Evolutionary conservation across 53 echinoderm and acorn worm genomes (phyloP), one percentile per base, ranked within the genome.

Genomic region (Actinopyga echinites): DNA sequence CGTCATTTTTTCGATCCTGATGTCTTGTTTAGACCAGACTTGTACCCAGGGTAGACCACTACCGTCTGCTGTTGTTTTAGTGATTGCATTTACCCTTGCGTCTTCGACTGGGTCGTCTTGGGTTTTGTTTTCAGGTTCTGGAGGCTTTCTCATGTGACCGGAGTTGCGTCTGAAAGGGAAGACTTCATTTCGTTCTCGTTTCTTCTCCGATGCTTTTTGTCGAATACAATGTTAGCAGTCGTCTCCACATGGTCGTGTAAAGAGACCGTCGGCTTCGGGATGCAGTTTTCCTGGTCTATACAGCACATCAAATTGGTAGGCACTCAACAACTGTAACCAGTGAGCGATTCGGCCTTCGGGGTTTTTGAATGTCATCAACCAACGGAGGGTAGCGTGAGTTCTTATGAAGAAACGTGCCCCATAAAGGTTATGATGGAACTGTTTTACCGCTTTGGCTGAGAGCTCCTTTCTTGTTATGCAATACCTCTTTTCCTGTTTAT

Each of bases 361-460:
- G 42, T 74, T 84, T 32, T 84, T 84, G 74, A 84, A 56, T 15
- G 57, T 44, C 84, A 84, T 73, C 15, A 84, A 36, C 84, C 84
- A 84, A 21, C 49, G 65, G 10, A 84, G 74, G 26, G 74, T 73
- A 29, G 73, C 84, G 35, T 84, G 73, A 26, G 84, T 74, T 74
- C 84, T 83, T 3, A 58, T 25, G 5, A 38, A 3, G 28, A 73
- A 38, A 0, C 2, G 37, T 66, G 52, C 32, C 11, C 82, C 82
- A 36, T 82, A 82, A 6, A 87, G 58, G 38, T 87, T 82, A 23
- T 69, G 87, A 26, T 68, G 82, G 52, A 87, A 87, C 25, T 87
- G 71, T 32, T 87, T 87, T 21, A 79, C 82, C 11, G 68, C 82
- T 49, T 65, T 56, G 19, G 67, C 87, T 29, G 82, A 30, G 2